Percentiles rank a stretch among this genome's conserved stretches.
These are phyloP conservation scores for Hyposoter didymator DNA, from an alignment of 2,888 invertebrate genomes.

Conservation along the genomic window DNA sequence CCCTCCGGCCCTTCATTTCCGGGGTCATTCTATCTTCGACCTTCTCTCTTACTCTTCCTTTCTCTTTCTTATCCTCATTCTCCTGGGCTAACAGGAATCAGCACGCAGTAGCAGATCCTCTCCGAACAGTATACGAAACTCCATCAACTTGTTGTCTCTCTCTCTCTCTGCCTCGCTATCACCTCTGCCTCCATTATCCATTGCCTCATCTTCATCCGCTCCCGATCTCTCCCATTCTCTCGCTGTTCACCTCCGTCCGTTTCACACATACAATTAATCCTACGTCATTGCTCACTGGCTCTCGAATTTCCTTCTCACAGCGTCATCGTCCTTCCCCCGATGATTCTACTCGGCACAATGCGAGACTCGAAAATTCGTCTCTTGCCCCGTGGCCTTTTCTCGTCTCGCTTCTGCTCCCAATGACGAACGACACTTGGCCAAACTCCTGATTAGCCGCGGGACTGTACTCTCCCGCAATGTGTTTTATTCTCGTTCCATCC, in stretches of 20 bases:
- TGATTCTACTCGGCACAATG: slow-evolving; percentile 20
- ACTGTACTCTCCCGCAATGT: not conserved
- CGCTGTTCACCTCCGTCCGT: not conserved
- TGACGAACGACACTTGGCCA: slow-evolving; percentile 67
- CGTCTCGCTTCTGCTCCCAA: slow-evolving; percentile 47
- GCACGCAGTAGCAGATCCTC: slow-evolving; percentile 53
- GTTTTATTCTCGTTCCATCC: slow-evolving; percentile 21
- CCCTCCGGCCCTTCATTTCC: slow-evolving; percentile 58
- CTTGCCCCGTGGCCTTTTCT: slow-evolving; percentile 1
- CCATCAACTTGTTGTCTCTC: slow-evolving; percentile 65
- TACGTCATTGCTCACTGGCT: not conserved
- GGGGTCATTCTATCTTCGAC: not conserved
- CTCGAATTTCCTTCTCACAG: slow-evolving; percentile 17
- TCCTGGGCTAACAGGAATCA: not conserved
- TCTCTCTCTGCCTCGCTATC: too few species aligned
- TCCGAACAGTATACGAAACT: slow-evolving; percentile 65
- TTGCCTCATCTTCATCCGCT: not conserved
- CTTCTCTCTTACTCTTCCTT: not conserved
- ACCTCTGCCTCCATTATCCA: slow-evolving; percentile 44
- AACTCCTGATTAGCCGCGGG: slow-evolving; percentile 67
- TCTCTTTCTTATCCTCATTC: slow-evolving; percentile 4
- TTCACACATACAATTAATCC: not conserved
- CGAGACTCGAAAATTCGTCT: slow-evolving; percentile 53
- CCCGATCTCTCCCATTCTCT: not conserved
- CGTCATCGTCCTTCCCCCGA: slow-evolving; percentile 29